Percentiles rank a stretch among this genome's conserved stretches.
These are phyloP conservation scores for Hippoglossus hippoglossus DNA, from an alignment of 2,797 vertebrate genomes.

Conservation along the genomic window DNA sequence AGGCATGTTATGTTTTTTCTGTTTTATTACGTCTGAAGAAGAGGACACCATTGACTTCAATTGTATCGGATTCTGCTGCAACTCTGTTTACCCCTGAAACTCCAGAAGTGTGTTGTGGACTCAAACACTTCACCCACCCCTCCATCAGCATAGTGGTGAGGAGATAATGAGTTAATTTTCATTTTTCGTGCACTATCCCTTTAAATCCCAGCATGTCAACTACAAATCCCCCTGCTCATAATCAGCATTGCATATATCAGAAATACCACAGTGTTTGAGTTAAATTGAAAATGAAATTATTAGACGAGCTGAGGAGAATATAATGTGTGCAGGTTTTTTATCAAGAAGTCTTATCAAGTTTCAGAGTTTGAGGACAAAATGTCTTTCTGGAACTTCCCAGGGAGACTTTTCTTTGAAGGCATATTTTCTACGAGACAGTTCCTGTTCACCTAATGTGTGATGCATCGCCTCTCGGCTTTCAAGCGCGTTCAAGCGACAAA, in stretches of 20 bases:
- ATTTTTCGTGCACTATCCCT: no score
- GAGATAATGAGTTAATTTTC: no score
- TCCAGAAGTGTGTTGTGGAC: no score
- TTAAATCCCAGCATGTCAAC: not conserved
- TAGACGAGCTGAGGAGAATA: constrained; percentile 11
- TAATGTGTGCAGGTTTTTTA: constrained; percentile 11
- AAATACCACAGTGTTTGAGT: constrained; percentile 9
- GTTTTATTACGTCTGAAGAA: no score
- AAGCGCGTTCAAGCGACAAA: constrained; percentile 20
- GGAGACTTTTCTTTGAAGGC: constrained; percentile 22
- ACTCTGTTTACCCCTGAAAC: no score
- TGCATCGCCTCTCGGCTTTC: constrained; percentile 21
- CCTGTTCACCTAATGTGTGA: constrained; percentile 19
- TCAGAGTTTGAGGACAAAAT: constrained; percentile 39
- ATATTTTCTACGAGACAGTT: constrained; percentile 6
- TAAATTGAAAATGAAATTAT: constrained; percentile 30
- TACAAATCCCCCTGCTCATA: not conserved
- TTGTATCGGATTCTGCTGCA: not conserved
- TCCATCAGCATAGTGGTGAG: not conserved
- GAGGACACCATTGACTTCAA: not conserved
- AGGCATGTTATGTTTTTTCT: no score
- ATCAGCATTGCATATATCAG: constrained; percentile 8
- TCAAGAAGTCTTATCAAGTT: constrained; percentile 26
- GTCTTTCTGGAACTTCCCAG: constrained; percentile 23
- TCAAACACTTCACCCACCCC: no score